Conservation (phyloP, 2,888 invertebrate species). For the Strigamia transsilvanica region DNA sequence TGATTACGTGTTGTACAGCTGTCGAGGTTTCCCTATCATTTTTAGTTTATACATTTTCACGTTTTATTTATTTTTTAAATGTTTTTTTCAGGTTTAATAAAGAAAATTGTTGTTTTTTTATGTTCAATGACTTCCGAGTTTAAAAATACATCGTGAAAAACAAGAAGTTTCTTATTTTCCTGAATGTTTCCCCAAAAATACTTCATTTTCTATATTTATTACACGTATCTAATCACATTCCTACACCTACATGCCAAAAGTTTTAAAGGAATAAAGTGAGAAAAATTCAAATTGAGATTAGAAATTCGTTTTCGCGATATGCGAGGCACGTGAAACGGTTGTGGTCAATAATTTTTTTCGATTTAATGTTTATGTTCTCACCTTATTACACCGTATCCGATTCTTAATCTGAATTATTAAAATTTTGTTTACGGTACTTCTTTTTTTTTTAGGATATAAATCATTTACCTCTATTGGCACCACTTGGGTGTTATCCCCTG, state of each 20-base stretch:
- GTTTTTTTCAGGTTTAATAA: no score
- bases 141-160: neutral
- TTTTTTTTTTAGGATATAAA: neutral
- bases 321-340: no score
- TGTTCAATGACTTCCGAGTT: no score
- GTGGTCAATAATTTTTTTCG: no score
- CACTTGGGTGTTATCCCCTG: constrained; percentile 55
- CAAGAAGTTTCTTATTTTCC: no score
- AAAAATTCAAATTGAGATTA: neutral
- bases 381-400: constrained; percentile 4
- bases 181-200: neutral
- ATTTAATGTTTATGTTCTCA: neutral
- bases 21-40: neutral
- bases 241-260: constrained; percentile 2
- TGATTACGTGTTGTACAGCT: neutral
- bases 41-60: neutral
- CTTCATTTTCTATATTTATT: constrained; percentile 7
- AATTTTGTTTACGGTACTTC: constrained; percentile 6
- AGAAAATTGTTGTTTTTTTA: no score
- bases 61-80: neutral
- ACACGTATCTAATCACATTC: constrained; percentile 10
- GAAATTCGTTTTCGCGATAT: neutral
- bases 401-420: constrained; percentile 14
- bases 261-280: neutral
- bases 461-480: constrained; percentile 54